A percentile compares a stretch with the other conserved stretches of the same genome.
Conservation (phyloP, 1,140 invertebrate species). For the Aphelinus atriplicis region DNA sequence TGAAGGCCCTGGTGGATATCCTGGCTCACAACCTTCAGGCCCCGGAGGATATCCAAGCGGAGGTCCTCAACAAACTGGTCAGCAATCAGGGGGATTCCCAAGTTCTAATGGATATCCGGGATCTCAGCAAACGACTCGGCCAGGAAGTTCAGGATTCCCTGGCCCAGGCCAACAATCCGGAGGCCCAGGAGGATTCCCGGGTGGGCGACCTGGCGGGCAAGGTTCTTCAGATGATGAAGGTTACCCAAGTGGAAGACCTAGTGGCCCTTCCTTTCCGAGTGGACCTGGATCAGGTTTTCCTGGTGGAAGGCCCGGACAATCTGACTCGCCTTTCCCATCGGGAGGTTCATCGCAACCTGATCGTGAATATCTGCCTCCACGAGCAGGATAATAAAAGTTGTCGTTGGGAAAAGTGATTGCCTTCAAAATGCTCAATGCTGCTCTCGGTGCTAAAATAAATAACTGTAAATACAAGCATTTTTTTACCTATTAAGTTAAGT, state of each 20-base stretch:
- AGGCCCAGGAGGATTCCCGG: slow-evolving; percentile 41
- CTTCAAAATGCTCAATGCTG: slow-evolving; percentile 31
- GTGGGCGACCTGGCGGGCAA: slow-evolving; percentile 30
- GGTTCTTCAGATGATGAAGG: slow-evolving; percentile 31
- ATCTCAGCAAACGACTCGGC: slow-evolving; percentile 39
- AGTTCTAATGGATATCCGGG: slow-evolving; percentile 3
- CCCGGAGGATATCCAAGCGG: slow-evolving; percentile 38
- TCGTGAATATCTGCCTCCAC: slow-evolving; percentile 59
- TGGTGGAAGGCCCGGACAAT: slow-evolving; percentile 39
- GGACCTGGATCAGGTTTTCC: slow-evolving; percentile 40
- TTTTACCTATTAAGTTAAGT: slow-evolving; percentile 54
- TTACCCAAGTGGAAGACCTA: slow-evolving; percentile 38
- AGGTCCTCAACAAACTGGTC: slow-evolving; percentile 15
- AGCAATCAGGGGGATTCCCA: slow-evolving; percentile 5
- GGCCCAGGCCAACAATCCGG: slow-evolving; percentile 39
- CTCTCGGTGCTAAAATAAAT: slow-evolving; percentile 46
- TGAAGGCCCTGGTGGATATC: slow-evolving; percentile 35
- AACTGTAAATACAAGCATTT: slow-evolving; percentile 58
- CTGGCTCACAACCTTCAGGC: background rate
- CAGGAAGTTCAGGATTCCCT: slow-evolving; percentile 45
- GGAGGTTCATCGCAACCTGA: slow-evolving; percentile 54
- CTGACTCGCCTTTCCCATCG: slow-evolving; percentile 45
- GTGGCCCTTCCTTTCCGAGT: slow-evolving; percentile 47
- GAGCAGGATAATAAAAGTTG: slow-evolving; percentile 48
- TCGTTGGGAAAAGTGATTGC: slow-evolving; percentile 3